phyloP scores from a whole-genome alignment of 1,140 invertebrate genomes.

The Melanaphis sacchari region DNA sequence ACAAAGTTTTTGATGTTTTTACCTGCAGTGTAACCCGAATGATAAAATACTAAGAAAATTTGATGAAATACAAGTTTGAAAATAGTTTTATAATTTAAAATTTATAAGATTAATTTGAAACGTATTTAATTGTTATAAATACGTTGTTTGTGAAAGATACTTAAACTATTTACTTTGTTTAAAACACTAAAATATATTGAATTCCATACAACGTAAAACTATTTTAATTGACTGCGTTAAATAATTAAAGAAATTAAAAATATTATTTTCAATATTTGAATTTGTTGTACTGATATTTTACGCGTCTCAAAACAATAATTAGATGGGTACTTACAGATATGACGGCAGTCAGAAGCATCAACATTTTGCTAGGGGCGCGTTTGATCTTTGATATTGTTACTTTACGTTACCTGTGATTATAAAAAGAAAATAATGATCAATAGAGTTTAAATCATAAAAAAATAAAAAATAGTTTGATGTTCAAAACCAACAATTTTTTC shows the following conservation, averaged over 20 bases:
- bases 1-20: not conserved
- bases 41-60: not conserved
- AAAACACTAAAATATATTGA: too few relatives aligned
- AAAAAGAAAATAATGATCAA: slow-evolving; percentile 2
- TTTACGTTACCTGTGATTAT: not conserved
- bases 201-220: too few relatives aligned
- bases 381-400: slow-evolving; percentile 4
- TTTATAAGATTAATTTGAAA: not conserved
- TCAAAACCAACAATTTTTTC: not conserved
- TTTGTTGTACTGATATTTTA: not conserved
- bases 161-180: not conserved
- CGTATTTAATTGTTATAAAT: not conserved
- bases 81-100: too few relatives aligned
- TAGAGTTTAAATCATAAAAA: not conserved
- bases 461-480: not conserved
- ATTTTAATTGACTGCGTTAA: too few relatives aligned
- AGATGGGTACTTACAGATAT: slow-evolving; percentile 24
- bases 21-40: not conserved
- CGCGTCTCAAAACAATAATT: not conserved
- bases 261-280: not conserved
- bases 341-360: not conserved
- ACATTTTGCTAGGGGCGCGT: not conserved
- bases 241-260: too few relatives aligned
- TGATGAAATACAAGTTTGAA: not conserved
- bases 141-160: not conserved